Evolutionary conservation across 2,113 vertebrate species (phyloP).

Genomic region (Macrotis lagotis): DNA sequence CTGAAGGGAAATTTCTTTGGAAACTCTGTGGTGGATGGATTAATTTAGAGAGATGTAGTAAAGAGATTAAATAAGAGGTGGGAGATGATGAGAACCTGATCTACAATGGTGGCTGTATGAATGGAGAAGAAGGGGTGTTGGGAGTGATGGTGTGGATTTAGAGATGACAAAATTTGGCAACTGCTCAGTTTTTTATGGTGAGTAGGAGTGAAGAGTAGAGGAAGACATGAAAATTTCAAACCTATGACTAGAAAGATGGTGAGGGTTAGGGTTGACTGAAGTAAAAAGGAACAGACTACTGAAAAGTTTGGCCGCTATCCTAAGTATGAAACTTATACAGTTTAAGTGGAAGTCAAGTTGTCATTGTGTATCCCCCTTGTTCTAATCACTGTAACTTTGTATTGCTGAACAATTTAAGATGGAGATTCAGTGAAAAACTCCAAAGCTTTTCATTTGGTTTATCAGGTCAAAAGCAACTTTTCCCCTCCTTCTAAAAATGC

Average conservation of each 20-base stretch:
- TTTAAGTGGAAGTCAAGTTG: not conserved
- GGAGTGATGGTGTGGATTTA: not conserved
- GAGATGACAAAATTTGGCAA: not conserved
- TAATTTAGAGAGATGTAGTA: not conserved
- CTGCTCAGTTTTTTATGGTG: not conserved
- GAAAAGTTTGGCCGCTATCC: slow-evolving; percentile 11
- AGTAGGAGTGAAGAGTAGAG: not conserved
- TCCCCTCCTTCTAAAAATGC: slow-evolving; percentile 52
- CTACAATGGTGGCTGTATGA: not conserved
- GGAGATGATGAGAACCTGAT: not conserved
- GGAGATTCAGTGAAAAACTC: slow-evolving; percentile 33
- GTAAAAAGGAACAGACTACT: slow-evolving; percentile 20
- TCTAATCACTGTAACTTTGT: slow-evolving; percentile 16
- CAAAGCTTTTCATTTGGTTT: slow-evolving; percentile 1
- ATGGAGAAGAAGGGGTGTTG: not conserved
- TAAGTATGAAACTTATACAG: not conserved
- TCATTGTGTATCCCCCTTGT: slow-evolving; percentile 25
- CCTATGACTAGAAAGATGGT: not conserved
- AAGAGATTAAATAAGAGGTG: not conserved
- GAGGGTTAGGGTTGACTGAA: slow-evolving; percentile 16
- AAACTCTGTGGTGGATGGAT: not conserved
- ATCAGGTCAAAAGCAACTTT: slow-evolving; percentile 46
- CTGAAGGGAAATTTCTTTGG: not conserved
- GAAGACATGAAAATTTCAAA: not conserved
- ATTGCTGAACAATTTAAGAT: not conserved